phyloP scores from a whole-genome alignment of 2,888 invertebrate genomes.

The Coenonympha glycerion region DNA sequence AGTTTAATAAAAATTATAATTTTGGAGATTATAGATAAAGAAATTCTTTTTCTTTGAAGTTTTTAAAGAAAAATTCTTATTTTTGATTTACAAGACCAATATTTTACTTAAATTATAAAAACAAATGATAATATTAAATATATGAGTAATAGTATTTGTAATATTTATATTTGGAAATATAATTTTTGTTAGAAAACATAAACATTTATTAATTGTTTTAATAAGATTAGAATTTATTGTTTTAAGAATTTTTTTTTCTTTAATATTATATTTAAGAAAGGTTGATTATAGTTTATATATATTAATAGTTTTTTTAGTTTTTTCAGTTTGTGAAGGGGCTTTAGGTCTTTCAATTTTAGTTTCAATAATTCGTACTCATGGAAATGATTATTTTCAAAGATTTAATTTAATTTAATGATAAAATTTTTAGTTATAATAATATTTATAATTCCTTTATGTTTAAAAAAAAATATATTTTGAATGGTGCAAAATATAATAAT shows the following conservation, averaged over 20 bases:
- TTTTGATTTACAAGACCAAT: slow-evolving; percentile 82
- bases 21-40: slow-evolving; percentile 81
- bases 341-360: slow-evolving; percentile 79
- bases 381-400: slow-evolving; percentile 79
- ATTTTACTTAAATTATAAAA: slow-evolving; percentile 81
- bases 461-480: slow-evolving; percentile 70
- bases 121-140: slow-evolving; percentile 67
- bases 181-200: slow-evolving; percentile 73
- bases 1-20: slow-evolving; percentile 81
- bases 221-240: slow-evolving; percentile 78
- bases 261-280: slow-evolving; percentile 63
- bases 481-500: slow-evolving; percentile 71
- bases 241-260: slow-evolving; percentile 62
- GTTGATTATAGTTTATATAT: slow-evolving; percentile 72
- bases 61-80: slow-evolving; percentile 75
- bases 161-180: slow-evolving; percentile 55
- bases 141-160: slow-evolving; percentile 57
- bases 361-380: slow-evolving; percentile 77
- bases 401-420: slow-evolving; percentile 76
- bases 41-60: slow-evolving; percentile 76
- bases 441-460: slow-evolving; percentile 71
- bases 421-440: slow-evolving; percentile 67
- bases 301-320: slow-evolving; percentile 77
- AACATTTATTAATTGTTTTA: slow-evolving; percentile 76
- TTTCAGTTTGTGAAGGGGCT: slow-evolving; percentile 79